Conservation (phyloP, 2,888 invertebrate species). For the Autographa pulchrina region DNA sequence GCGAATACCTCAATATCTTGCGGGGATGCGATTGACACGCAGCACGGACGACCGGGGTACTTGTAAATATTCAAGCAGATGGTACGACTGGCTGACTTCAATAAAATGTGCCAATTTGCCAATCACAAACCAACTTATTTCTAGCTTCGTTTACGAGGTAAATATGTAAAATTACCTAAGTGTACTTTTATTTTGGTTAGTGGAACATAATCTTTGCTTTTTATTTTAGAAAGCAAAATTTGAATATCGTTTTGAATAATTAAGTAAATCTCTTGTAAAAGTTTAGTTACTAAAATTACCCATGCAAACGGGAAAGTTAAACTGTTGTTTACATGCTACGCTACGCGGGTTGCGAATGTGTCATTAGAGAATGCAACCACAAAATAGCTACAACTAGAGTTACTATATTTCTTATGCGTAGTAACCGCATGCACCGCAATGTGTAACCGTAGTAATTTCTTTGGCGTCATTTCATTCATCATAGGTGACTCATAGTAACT, state of each 20-base stretch:
- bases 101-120: neutral
- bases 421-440: neutral
- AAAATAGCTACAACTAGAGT: neutral
- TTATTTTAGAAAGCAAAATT: too few species aligned
- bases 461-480: slow-evolving; percentile 4
- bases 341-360: neutral
- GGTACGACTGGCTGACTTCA: neutral
- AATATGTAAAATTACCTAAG: too few species aligned
- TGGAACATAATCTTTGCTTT: too few species aligned
- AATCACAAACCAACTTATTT: too few species aligned
- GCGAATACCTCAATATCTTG: slow-evolving; percentile 26
- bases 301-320: neutral
- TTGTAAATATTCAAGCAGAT: neutral
- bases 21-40: neutral
- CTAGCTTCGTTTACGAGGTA: too few species aligned
- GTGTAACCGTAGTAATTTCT: neutral
- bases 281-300: neutral
- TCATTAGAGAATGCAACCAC: neutral
- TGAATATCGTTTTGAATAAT: too few species aligned
- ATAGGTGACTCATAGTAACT: neutral
- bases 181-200: too few species aligned
- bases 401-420: neutral
- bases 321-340: neutral
- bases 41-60: neutral
- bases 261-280: neutral